Conservation (phyloP, 2,888 invertebrate genomes). For the Achlya flavicornis region DNA sequence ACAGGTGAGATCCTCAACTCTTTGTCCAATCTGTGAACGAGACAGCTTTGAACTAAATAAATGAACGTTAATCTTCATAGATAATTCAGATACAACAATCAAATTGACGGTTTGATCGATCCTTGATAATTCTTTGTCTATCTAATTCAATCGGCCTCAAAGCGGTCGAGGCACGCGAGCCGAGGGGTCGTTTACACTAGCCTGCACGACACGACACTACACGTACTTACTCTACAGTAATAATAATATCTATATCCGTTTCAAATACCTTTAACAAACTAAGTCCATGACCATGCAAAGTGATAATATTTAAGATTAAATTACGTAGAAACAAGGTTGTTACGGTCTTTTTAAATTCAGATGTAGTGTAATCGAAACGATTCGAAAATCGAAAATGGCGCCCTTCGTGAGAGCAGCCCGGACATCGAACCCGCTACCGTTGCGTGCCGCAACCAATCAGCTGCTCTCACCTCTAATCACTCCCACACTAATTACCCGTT, state of each 20-base stretch:
- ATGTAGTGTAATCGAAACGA: conserved; percentile 34
- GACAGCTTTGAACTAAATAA: conserved; percentile 16
- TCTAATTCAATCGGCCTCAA: conserved; percentile 68
- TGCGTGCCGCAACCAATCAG: conserved; percentile 59
- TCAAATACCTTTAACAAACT: background rate
- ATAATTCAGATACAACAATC: conserved; percentile 48
- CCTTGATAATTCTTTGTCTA: conserved; percentile 63
- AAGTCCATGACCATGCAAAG: background rate
- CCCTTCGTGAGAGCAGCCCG: conserved; percentile 53
- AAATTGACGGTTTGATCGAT: conserved; percentile 68
- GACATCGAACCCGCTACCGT: conserved; percentile 58
- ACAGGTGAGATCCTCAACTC: conserved; percentile 69
- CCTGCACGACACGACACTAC: conserved; percentile 57
- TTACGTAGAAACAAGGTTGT: conserved; percentile 14
- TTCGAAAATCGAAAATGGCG: no score
- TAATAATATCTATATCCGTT: conserved; percentile 12
- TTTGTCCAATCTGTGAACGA: conserved; percentile 44
- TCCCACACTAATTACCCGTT: conserved; percentile 61
- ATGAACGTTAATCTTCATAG: conserved; percentile 20
- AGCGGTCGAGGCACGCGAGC: conserved; percentile 56
- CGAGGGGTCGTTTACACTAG: conserved; percentile 51
- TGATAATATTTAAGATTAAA: conserved; percentile 1
- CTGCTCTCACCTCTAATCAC: conserved; percentile 61
- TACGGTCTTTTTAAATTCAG: conserved; percentile 28
- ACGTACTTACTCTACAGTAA: conserved; percentile 22